Percentiles rank a stretch among this genome's conserved stretches.
These are phyloP conservation scores for Dicerorhinus sumatrensis DNA, from an alignment of 2,113 vertebrate genomes.

Conservation along the genomic window DNA sequence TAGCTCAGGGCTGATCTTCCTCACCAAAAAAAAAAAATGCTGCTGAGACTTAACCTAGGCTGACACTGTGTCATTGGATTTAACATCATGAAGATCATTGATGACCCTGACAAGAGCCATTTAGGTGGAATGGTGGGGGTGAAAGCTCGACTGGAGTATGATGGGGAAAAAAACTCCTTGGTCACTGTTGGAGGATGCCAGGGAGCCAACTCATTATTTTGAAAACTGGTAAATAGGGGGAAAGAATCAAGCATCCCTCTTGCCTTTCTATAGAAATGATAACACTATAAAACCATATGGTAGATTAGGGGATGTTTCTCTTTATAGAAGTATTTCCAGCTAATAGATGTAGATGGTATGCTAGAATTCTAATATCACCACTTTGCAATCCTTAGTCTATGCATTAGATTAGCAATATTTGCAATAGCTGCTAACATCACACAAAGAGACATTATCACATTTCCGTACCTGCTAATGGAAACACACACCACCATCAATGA, in stretches of 20 bases:
- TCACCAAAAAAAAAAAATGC: not conserved
- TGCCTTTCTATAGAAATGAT: constrained; percentile 6
- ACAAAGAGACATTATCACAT: not conserved
- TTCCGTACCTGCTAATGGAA: not conserved
- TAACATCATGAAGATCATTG: not conserved
- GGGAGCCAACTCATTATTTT: constrained; percentile 21
- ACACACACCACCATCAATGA: not conserved
- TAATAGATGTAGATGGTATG: constrained; percentile 14
- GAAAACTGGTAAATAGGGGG: not conserved
- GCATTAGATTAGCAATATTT: not conserved
- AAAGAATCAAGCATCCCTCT: not conserved
- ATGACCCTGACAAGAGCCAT: not conserved
- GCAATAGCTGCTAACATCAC: constrained; percentile 14
- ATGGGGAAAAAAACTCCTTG: not conserved
- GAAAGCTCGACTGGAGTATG: not conserved
- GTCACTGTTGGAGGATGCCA: not conserved
- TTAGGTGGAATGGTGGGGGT: not conserved
- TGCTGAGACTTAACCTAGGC: not conserved
- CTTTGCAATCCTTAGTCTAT: not conserved
- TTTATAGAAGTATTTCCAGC: constrained; percentile 37
- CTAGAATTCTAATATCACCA: not conserved
- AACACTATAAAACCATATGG: not conserved
- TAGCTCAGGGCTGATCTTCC: too few species aligned
- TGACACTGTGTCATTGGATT: not conserved
- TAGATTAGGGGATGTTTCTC: not conserved